Evolutionary conservation across 2,797 vertebrate species (phyloP).

Genomic region (Intellagama lesueurii): DNA sequence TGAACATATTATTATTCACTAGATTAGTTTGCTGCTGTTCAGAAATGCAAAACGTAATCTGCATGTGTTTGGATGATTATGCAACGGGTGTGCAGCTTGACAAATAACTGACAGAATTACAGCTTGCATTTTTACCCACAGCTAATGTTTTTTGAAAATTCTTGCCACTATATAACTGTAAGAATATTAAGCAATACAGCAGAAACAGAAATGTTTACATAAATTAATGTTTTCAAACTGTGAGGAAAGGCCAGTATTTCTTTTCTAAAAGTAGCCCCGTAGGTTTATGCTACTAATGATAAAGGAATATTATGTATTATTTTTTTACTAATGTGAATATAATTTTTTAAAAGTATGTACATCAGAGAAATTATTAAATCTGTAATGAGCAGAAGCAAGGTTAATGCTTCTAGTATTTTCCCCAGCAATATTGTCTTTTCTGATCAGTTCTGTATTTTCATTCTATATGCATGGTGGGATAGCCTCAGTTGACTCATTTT

Average conservation of each 20-base stretch:
- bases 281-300: background rate
- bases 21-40: conserved; percentile 34
- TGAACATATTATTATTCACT: conserved; percentile 27
- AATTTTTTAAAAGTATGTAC: background rate
- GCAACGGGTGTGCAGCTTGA: conserved; percentile 68
- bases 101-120: conserved; percentile 81
- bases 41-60: conserved; percentile 40
- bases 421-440: too few relatives aligned
- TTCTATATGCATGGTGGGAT: too few relatives aligned
- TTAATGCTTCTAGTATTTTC: too few relatives aligned
- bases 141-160: conserved; percentile 66
- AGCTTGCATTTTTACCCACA: conserved; percentile 78
- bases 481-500: too few relatives aligned
- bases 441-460: too few relatives aligned
- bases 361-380: too few relatives aligned
- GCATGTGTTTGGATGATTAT: conserved; percentile 55
- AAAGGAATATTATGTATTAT: background rate
- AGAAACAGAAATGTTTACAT: conserved; percentile 56
- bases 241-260: conserved; percentile 45
- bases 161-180: conserved; percentile 75
- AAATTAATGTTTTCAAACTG: conserved; percentile 42
- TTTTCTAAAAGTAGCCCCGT: background rate
- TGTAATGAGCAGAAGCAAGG: too few relatives aligned
- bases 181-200: conserved; percentile 72
- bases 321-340: background rate